phyloP scores from a whole-genome alignment of 2,888 invertebrate species.

The Tuberolachnus salignus region DNA sequence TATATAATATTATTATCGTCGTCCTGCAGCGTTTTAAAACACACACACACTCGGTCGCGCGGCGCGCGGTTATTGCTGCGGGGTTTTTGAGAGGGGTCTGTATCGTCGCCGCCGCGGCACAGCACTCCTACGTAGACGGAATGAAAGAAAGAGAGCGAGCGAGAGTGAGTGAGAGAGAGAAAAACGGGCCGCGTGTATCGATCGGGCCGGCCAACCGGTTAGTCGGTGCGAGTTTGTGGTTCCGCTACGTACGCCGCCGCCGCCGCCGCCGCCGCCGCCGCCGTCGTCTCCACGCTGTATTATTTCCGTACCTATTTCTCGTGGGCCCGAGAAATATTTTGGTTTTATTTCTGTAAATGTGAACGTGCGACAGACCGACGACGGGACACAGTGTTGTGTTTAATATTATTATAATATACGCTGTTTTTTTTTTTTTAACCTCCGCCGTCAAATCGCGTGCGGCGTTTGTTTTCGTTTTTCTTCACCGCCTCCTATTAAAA shows the following conservation, averaged over 20 bases:
- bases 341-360: too few species aligned
- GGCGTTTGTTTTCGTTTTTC: background rate
- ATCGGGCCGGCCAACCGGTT: constrained; percentile 51
- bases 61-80: background rate
- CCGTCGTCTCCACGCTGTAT: too few species aligned
- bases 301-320: too few species aligned
- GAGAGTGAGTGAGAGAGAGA: background rate
- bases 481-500: background rate
- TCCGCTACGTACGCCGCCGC: constrained; percentile 4
- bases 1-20: background rate
- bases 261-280: background rate
- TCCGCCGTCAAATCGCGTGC: too few species aligned
- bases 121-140: background rate
- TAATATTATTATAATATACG: too few species aligned
- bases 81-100: too few species aligned
- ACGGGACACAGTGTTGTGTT: too few species aligned
- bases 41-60: background rate
- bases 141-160: too few species aligned
- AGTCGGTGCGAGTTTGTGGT: constrained; percentile 36
- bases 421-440: too few species aligned
- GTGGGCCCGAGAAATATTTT: too few species aligned
- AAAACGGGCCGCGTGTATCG: constrained; percentile 26
- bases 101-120: background rate
- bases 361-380: too few species aligned
- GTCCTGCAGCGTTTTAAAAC: background rate